A percentile compares a stretch with the other conserved stretches of the same genome.
Conservation (phyloP, 2,888 invertebrate genomes). For the Ormyrus thymus region DNA sequence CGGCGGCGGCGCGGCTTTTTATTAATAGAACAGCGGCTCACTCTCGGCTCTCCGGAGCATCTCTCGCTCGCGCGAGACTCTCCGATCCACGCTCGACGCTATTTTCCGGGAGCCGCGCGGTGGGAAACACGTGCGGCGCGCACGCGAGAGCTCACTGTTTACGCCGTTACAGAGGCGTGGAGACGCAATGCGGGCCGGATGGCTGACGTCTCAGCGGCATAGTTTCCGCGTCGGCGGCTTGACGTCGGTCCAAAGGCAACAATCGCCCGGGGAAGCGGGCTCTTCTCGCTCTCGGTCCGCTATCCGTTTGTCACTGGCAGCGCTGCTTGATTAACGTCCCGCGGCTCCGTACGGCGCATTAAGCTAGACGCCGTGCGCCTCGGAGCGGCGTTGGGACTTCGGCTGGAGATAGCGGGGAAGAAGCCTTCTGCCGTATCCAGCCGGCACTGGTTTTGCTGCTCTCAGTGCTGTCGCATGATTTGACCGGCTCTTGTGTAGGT, state of each 20-base stretch:
- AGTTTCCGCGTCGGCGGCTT: not conserved
- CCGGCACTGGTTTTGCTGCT: too few relatives aligned
- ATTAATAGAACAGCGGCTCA: slow-evolving; percentile 28
- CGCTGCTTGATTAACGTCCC: slow-evolving; percentile 20
- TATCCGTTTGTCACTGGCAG: slow-evolving; percentile 10
- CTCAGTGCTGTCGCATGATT: too few relatives aligned
- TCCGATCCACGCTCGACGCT: too few relatives aligned
- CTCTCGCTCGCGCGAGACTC: not conserved
- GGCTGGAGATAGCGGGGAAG: too few relatives aligned
- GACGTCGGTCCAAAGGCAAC: not conserved
- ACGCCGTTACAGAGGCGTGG: too few relatives aligned
- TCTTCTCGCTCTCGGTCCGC: not conserved
- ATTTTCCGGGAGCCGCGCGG: too few relatives aligned
- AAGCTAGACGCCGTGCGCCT: too few relatives aligned
- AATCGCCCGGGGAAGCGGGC: not conserved
- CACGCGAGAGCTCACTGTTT: not conserved
- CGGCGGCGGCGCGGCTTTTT: not conserved
- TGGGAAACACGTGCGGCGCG: not conserved
- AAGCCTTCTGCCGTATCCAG: not conserved
- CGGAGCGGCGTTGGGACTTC: too few relatives aligned
- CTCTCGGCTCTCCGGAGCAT: too few relatives aligned
- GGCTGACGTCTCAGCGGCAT: not conserved
- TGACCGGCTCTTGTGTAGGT: too few relatives aligned
- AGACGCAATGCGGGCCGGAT: too few relatives aligned
- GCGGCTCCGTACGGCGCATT: too few relatives aligned